phyloP scores from a whole-genome alignment of 2,797 vertebrate genomes.

The Arctocebus calabarensis region DNA sequence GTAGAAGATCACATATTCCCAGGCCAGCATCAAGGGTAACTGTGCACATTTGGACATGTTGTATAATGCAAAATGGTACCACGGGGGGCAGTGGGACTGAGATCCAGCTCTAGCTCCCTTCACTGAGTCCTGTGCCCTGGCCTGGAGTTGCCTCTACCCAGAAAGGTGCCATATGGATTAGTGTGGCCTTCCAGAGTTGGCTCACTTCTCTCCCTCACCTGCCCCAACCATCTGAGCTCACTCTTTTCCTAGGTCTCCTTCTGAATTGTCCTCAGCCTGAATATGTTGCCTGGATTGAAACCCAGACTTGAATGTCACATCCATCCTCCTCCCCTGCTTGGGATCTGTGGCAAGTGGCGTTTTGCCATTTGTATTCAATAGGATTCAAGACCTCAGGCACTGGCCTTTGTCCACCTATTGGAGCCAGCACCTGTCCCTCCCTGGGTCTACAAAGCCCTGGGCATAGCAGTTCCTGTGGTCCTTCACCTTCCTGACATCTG shows the following conservation, averaged over 20 bases:
- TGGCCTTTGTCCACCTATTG: background rate
- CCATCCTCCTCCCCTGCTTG: background rate
- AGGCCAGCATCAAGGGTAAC: background rate
- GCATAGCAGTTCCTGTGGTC: background rate
- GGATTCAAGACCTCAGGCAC: background rate
- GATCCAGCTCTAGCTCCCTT: background rate
- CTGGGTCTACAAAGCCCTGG: background rate
- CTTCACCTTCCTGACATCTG: background rate
- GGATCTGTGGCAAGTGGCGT: background rate
- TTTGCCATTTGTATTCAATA: background rate
- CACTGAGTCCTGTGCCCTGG: background rate
- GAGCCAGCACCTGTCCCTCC: background rate
- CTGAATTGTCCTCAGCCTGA: background rate
- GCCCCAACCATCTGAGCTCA: background rate
- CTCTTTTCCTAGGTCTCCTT: constrained; percentile 5
- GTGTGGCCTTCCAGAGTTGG: background rate
- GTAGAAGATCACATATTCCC: background rate
- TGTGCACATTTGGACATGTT: background rate
- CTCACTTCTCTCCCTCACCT: background rate
- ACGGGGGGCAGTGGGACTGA: background rate
- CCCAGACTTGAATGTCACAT: background rate
- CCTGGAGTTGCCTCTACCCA: background rate
- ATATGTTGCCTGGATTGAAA: background rate
- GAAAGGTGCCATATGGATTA: background rate
- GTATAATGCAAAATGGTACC: background rate